phyloP scores from a whole-genome alignment of 2,113 vertebrate species.

The Xenopus borealis region DNA sequence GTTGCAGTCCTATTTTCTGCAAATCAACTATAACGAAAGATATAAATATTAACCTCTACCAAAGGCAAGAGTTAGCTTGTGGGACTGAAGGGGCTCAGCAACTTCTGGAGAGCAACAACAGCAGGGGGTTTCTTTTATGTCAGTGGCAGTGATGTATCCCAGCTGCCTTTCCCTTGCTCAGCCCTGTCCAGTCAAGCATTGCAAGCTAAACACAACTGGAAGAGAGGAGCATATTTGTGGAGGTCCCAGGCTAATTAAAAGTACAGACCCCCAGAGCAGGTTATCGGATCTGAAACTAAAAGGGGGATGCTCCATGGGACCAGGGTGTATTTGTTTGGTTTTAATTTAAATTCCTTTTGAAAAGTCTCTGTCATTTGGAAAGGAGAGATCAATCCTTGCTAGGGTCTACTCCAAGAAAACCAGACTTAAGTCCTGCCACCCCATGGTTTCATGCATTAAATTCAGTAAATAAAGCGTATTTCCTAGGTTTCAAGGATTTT shows the following conservation, averaged over 20 bases:
- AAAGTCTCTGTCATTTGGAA: conserved; percentile 3
- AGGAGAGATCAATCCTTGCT: conserved; percentile 16
- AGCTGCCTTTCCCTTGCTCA: neutral
- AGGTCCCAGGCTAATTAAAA: conserved; percentile 35
- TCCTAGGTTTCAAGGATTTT: neutral
- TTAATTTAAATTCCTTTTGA: conserved; percentile 43
- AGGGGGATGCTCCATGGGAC: conserved; percentile 14
- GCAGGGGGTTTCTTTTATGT: neutral
- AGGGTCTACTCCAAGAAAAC: neutral
- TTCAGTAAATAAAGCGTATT: neutral
- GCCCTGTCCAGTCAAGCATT: conserved; percentile 27
- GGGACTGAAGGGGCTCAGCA: too few relatives aligned
- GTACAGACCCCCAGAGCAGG: conserved; percentile 35
- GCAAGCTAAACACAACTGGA: conserved; percentile 21
- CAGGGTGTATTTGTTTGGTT: conserved; percentile 38
- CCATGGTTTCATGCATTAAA: neutral
- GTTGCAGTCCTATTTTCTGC: too few relatives aligned
- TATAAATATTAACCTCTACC: too few relatives aligned
- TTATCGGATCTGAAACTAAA: conserved; percentile 32
- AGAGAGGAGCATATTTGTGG: conserved; percentile 26
- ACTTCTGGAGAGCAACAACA: neutral
- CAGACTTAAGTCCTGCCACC: neutral
- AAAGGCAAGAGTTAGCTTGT: too few relatives aligned
- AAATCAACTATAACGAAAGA: too few relatives aligned
- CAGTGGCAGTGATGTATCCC: conserved; percentile 13